Conservation (phyloP, 2,113 vertebrate species). For the Brachirus orientalis region DNA sequence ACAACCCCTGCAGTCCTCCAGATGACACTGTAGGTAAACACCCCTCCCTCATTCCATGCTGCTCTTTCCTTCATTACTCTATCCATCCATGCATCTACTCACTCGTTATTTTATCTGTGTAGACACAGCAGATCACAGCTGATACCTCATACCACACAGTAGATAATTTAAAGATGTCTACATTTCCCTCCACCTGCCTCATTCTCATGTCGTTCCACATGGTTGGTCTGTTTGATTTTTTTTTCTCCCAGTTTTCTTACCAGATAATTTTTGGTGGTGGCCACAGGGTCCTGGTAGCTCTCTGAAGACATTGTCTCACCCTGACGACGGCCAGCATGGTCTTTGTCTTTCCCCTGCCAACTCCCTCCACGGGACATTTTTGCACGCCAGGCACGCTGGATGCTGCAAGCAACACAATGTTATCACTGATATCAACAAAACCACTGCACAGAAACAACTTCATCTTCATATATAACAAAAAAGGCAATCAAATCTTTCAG, state of each 20-base stretch:
- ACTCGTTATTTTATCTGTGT: slow-evolving; percentile 11
- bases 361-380: slow-evolving; percentile 53
- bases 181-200: slow-evolving; percentile 17
- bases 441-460: too few relatives aligned
- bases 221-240: background rate
- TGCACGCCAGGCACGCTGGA: slow-evolving; percentile 79
- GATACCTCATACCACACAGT: slow-evolving; percentile 29
- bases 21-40: slow-evolving; percentile 72
- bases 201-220: background rate
- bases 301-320: slow-evolving; percentile 33
- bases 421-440: background rate
- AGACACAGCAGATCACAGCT: slow-evolving; percentile 31
- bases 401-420: slow-evolving; percentile 52
- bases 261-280: slow-evolving; percentile 49
- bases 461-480: too few relatives aligned
- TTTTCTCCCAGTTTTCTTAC: slow-evolving; percentile 59
- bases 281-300: slow-evolving; percentile 43
- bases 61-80: slow-evolving; percentile 48
- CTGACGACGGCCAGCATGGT: slow-evolving; percentile 4
- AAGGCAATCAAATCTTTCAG: too few relatives aligned
- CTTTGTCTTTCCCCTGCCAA: slow-evolving; percentile 41
- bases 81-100: slow-evolving; percentile 26
- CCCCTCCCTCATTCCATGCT: slow-evolving; percentile 45
- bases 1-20: slow-evolving; percentile 64
- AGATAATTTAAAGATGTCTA: slow-evolving; percentile 2